Percentiles rank a stretch among this genome's conserved stretches.
These are phyloP conservation scores for Tetramorium bicarinatum DNA, from an alignment of 2,888 invertebrate genomes.

Conservation along the genomic window DNA sequence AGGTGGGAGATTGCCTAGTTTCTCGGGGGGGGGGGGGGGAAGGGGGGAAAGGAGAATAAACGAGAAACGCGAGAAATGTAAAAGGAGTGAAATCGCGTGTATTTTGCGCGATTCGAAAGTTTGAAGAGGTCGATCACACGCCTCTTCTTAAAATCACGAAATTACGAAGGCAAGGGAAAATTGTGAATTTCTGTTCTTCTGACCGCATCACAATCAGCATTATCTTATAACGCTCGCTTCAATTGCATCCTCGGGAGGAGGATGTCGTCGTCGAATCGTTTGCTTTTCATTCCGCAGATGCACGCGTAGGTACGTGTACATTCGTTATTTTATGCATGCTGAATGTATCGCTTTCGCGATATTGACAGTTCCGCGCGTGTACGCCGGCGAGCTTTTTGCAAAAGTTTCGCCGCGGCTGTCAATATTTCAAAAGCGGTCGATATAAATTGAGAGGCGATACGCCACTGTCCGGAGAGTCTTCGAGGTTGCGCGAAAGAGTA, in stretches of 20 bases:
- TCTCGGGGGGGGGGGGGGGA: conserved; percentile 16
- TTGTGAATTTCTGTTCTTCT: background rate
- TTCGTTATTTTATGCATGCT: conserved; percentile 28
- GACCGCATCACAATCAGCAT: background rate
- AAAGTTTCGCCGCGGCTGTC: conserved; percentile 60
- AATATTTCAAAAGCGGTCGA: conserved; percentile 73
- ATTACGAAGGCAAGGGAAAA: background rate
- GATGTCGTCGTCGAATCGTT: background rate
- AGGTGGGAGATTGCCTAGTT: conserved; percentile 62
- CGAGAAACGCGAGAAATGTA: background rate
- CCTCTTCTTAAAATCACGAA: background rate
- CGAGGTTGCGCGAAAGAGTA: conserved; percentile 3
- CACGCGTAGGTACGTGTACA: background rate
- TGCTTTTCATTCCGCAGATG: conserved; percentile 3
- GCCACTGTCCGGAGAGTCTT: conserved; percentile 46
- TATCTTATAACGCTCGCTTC: background rate
- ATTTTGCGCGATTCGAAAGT: conserved; percentile 35
- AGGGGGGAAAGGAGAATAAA: background rate
- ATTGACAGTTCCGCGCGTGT: conserved; percentile 14
- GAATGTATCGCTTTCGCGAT: conserved; percentile 13
- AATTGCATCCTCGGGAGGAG: background rate
- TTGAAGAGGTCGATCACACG: background rate
- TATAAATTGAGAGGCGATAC: conserved; percentile 62
- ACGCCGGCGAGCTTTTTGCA: conserved; percentile 21
- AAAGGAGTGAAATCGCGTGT: background rate